Base-by-base conservation (phyloP, 2,113 vertebrate species). In the Orthonyx spaldingii region DNA sequence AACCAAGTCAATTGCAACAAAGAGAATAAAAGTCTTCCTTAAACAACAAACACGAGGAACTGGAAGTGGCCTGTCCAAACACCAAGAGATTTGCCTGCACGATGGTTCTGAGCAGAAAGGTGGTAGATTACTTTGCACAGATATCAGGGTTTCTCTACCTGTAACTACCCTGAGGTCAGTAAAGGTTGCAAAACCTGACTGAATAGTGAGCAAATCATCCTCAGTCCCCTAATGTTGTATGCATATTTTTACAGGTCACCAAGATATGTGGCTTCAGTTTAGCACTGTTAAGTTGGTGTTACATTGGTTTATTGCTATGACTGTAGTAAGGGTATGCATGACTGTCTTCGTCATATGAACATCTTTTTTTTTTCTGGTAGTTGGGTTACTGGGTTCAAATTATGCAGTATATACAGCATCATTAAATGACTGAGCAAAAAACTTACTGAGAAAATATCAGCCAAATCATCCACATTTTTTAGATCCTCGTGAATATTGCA, bases 281-380 rank as follows among this genome's bases (percentile, higher is more conserved):
- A 91, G 12, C 18, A 17, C 16, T 53, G 27, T 49, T 83, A 56
- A 20, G 23, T 32, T 23, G 6, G 13, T 27, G 24, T 52, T 77
- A 30, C 22, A 39, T 20, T 39, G 52, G 37, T 63, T 85, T 72
- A 59, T 72, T 63, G 5, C 39, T 74, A 16, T 75, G 33, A 21
- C 44, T 59, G 21, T 41, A 21, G 26, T 37, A 70, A 57, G 22
- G 5, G 10, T 41, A 53, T 35, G 13, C 20, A 33, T 46, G 39
- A 13, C 15, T 0, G 0, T 14, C 44, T 69, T 47, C 64, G 20
- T 57, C 46, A 61, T 28, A 42, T 6, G 55, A 74, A 39, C 23
- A 28, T 41, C 9, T 15, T 23, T 46, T 16, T 46, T 16, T 63
- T 41, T 71, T 61, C 42, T 74, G 3, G 11, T 30, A n/a, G 7